Conservation (phyloP, 2,113 vertebrate genomes). For the Megaptera novaeangliae region DNA sequence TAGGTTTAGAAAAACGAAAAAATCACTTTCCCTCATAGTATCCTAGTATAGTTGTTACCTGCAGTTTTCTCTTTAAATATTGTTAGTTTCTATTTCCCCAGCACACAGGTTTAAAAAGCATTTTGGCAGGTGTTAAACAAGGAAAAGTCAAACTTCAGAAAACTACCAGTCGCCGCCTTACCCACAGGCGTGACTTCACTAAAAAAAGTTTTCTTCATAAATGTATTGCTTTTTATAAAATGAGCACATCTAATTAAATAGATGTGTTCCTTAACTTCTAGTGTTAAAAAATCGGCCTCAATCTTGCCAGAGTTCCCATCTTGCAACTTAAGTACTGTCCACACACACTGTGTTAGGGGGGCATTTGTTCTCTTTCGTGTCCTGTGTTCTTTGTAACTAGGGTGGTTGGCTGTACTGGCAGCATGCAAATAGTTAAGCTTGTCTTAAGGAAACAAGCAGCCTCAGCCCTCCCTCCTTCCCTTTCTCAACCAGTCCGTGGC, state of each 20-base stretch:
- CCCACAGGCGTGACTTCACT: neutral
- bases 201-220: neutral
- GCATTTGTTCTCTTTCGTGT: neutral
- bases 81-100: neutral
- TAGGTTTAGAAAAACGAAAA: neutral
- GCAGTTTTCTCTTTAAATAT: neutral
- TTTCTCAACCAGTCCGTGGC: slow-evolving; percentile 74
- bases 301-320: neutral
- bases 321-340: neutral
- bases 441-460: slow-evolving; percentile 73
- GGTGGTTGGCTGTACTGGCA: slow-evolving; percentile 6
- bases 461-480: slow-evolving; percentile 59
- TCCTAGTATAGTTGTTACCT: neutral
- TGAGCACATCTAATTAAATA: neutral
- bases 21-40: neutral
- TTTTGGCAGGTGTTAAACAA: neutral
- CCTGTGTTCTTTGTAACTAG: neutral
- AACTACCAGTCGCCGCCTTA: neutral
- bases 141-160: neutral
- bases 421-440: slow-evolving; percentile 59
- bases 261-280: neutral
- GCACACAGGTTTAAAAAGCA: neutral
- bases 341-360: neutral
- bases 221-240: neutral
- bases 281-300: neutral